Percentiles rank a stretch among this genome's conserved stretches.
Conservation (phyloP, 2,888 invertebrate species). For the Sepiola atlantica region DNA sequence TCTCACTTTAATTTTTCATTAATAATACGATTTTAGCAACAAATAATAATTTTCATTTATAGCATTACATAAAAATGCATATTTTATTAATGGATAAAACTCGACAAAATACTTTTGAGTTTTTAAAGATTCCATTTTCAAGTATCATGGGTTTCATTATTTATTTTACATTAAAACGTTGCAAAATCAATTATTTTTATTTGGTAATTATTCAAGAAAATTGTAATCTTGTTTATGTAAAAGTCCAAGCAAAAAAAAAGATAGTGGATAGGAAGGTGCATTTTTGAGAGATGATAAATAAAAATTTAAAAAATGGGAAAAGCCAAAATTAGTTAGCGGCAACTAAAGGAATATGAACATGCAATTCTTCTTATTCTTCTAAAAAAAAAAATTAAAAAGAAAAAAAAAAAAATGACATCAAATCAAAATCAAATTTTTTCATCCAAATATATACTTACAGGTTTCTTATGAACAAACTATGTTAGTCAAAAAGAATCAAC, state of each 20-base stretch:
- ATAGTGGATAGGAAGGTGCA: not conserved
- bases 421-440: not conserved
- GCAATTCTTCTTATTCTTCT: not conserved
- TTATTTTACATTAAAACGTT: no score
- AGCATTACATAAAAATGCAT: no score
- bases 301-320: not conserved
- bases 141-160: no score
- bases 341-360: not conserved
- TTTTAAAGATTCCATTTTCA: no score
- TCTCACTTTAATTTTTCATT: no score
- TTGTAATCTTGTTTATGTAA: not conserved
- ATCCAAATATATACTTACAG: not conserved
- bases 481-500: not conserved
- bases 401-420: no score
- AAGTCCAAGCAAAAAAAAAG: not conserved
- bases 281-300: not conserved
- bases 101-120: no score
- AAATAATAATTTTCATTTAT: no score
- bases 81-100: no score
- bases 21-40: no score
- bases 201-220: not conserved
- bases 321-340: not conserved
- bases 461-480: not conserved
- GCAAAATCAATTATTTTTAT: no score
- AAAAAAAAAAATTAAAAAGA: no score